Evolutionary conservation across 2,888 invertebrate species (phyloP), one percentile per base, ranked within the genome.

Genomic region (Caenorhabditis sp.): DNA sequence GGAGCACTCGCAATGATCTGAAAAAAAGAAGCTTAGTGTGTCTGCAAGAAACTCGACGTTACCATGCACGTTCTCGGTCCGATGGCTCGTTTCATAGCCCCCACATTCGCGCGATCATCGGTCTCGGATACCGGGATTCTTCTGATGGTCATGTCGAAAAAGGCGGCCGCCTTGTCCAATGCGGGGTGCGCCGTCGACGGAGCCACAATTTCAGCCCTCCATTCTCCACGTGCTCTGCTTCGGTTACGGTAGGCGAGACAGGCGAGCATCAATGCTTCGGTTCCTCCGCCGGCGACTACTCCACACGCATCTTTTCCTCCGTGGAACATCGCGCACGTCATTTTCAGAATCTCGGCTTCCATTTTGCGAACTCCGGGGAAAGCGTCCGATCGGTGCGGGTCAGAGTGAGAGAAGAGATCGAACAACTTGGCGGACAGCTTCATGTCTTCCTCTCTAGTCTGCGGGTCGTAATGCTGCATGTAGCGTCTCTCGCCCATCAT

Each of bases 201-300:
- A 24, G 80, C 80, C 4, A 82, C 46, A 24, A 99, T 96, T 91
- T 97, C 95, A 0, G 98, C 97, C 78, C 92, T 91, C 15, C 90
- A 92, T 63, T 97, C 93, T 3, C 96, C 96, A 84, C 91, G 92
- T 3, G 91, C 91, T 83, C 93, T 92, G 1, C 93, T 95, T 90
- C 93, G 94, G 90, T 98, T 97, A 58, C 87, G 86, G 58, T 87
- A 88, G 0, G 98, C 95, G 89, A 97, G 95, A 90, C 96, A 96
- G 0, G 96, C 98, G 93, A 99, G 93, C 79, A 98, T 90, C 83
- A 99, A 96, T 13, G 97, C 97, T 90, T 99, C 99, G 0, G 99
- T 98, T 37, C 98, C 99, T 37, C 99, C 98, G 35, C 94, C 93
- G 2, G 97, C 96, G 92, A 98, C 94, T 17, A 90, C 89, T 59